Evolutionary conservation across 2,797 vertebrate species (phyloP).

Genomic region (Ctenochaetus hawaiiensis): DNA sequence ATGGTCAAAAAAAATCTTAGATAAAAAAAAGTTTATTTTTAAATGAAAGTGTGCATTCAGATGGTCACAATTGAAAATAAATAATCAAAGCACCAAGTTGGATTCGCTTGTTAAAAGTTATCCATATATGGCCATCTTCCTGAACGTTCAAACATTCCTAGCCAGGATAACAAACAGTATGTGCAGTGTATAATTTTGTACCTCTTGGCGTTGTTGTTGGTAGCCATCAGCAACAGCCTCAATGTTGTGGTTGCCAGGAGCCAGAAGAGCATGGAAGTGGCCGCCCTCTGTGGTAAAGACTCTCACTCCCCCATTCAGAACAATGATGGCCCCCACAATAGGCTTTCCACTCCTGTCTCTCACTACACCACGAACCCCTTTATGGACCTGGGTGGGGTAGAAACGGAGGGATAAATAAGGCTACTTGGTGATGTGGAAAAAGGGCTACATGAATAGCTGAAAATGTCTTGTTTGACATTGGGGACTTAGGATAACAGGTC

Average conservation of each 20-base stretch:
- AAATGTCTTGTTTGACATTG: not conserved
- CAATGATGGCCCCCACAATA: conserved; percentile 90
- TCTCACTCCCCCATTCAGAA: conserved; percentile 90
- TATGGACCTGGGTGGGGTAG: conserved; percentile 89
- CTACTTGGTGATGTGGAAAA: not conserved
- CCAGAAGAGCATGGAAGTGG: conserved; percentile 93
- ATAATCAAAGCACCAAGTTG: too few relatives aligned
- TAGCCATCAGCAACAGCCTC: conserved; percentile 93
- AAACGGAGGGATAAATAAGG: conserved; percentile 7
- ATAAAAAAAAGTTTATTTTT: too few relatives aligned
- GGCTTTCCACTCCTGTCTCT: conserved; percentile 93
- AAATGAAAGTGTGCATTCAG: too few relatives aligned
- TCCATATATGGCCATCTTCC: not conserved
- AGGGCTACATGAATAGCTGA: not conserved
- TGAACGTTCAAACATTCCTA: not conserved
- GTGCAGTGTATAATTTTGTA: conserved; percentile 46
- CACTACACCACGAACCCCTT: conserved; percentile 94
- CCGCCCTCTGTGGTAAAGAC: conserved; percentile 90
- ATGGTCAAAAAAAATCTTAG: too few relatives aligned
- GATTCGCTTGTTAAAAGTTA: not conserved
- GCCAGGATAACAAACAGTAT: too few relatives aligned
- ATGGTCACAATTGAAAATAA: too few relatives aligned
- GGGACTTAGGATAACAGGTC: not conserved
- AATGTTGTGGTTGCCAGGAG: conserved; percentile 92
- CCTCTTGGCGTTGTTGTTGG: conserved; percentile 92